These are phyloP conservation scores for Trichoplusia ni DNA, from an alignment of 1,140 invertebrate genomes.

Conservation along the genomic window DNA sequence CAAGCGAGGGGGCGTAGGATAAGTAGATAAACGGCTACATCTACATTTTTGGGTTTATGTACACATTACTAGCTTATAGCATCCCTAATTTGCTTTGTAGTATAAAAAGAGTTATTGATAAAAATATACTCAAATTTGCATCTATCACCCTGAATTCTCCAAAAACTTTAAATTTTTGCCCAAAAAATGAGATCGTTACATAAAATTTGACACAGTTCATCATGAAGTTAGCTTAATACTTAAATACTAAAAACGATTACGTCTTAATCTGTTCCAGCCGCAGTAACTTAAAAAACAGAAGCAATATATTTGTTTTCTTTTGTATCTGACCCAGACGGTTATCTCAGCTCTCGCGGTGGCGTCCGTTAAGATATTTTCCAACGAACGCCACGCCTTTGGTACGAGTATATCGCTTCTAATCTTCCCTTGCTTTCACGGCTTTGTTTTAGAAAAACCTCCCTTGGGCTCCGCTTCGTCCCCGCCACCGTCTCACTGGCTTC, in stretches of 20 bases:
- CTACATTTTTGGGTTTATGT: conserved; percentile 21
- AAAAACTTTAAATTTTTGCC: too few species aligned
- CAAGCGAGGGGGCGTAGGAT: conserved; percentile 25
- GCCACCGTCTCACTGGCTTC: conserved; percentile 46
- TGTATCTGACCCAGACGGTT: conserved; percentile 36
- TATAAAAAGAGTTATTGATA: too few species aligned
- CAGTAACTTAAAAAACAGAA: neutral
- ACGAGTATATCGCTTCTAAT: conserved; percentile 65
- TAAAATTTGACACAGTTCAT: too few species aligned
- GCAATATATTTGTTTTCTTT: conserved; percentile 37
- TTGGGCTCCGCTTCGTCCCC: conserved; percentile 41
- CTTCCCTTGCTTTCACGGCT: conserved; percentile 55
- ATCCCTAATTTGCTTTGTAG: neutral
- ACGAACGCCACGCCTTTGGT: conserved; percentile 44
- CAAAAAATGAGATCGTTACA: too few species aligned
- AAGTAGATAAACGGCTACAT: conserved; percentile 34
- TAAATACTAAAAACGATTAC: too few species aligned
- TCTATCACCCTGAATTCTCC: too few species aligned
- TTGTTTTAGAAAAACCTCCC: conserved; percentile 66
- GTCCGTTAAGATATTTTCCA: conserved; percentile 49
- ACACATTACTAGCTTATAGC: neutral
- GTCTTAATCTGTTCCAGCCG: too few species aligned
- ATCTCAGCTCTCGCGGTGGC: conserved; percentile 35
- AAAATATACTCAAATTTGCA: too few species aligned
- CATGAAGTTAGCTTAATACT: too few species aligned